Conservation (phyloP, 2,888 invertebrate species). For the Plusia festucae region DNA sequence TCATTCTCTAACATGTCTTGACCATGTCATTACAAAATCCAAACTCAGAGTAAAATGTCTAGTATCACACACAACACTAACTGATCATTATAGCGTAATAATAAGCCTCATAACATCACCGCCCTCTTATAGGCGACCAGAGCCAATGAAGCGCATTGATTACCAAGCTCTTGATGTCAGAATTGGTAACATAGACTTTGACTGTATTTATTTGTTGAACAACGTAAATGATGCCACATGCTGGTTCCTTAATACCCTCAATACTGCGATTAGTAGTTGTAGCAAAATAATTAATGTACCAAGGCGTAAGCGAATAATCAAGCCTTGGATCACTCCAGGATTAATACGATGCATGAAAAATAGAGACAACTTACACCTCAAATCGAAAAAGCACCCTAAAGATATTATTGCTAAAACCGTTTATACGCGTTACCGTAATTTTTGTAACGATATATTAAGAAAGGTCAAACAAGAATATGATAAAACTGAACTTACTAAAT, state of each 20-base stretch:
- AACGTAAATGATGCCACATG: neutral
- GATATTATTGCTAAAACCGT: neutral
- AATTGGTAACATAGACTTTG: neutral
- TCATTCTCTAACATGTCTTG: slow-evolving; percentile 4
- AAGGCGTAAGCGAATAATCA: slow-evolving; percentile 6
- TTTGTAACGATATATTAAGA: slow-evolving; percentile 1
- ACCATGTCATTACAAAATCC: slow-evolving; percentile 3
- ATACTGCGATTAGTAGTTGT: neutral
- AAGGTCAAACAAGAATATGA: slow-evolving; percentile 9
- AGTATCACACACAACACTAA: neutral
- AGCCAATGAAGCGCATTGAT: neutral
- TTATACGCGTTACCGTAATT: slow-evolving; percentile 9
- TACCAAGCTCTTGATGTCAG: neutral
- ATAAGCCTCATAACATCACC: neutral
- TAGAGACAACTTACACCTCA: slow-evolving; percentile 8
- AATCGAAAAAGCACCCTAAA: neutral
- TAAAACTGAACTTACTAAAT: neutral
- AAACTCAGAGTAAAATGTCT: slow-evolving; percentile 6
- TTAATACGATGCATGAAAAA: too few relatives aligned
- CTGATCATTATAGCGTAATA: slow-evolving; percentile 3
- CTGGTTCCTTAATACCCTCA: neutral
- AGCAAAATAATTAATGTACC: neutral
- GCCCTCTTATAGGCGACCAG: neutral
- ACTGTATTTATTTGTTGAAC: neutral
- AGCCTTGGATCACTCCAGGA: too few relatives aligned